phyloP scores from a whole-genome alignment of 2,797 vertebrate genomes.

The Girardinus metallicus region DNA sequence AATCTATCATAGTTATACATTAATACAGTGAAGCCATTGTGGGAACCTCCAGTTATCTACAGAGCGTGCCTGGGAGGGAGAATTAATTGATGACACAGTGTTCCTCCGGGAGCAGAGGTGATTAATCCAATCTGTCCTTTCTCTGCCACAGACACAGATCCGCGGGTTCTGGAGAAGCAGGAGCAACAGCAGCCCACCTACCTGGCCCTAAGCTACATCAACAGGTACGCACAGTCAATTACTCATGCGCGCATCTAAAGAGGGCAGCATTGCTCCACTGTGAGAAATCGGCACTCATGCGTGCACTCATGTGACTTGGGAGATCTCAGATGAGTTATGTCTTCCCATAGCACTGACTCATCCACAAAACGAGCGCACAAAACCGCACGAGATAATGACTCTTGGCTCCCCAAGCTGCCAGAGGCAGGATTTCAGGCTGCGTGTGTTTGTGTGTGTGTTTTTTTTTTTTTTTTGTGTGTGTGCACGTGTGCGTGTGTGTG shows the following conservation, averaged over 20 bases:
- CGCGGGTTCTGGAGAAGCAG: conserved; percentile 95
- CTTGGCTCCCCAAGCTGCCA: conserved; percentile 36
- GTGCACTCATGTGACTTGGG: conserved; percentile 46
- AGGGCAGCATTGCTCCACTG: conserved; percentile 66
- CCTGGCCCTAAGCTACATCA: conserved; percentile 96
- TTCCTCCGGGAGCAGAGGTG: conserved; percentile 30
- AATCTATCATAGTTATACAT: conserved; percentile 5
- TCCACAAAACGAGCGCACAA: conserved; percentile 42
- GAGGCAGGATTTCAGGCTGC: conserved; percentile 29
- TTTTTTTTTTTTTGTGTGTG: not conserved
- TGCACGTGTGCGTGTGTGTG: conserved; percentile 27
- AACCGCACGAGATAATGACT: conserved; percentile 63
- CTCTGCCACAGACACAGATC: conserved; percentile 90
- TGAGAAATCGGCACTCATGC: conserved; percentile 1
- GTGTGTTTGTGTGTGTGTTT: conserved; percentile 37
- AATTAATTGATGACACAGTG: conserved; percentile 57
- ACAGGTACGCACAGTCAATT: conserved; percentile 82
- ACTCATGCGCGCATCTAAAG: conserved; percentile 37
- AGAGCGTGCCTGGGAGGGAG: conserved; percentile 55
- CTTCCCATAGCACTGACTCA: conserved; percentile 72
- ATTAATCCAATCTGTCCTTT: conserved; percentile 49
- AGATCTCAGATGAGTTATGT: conserved; percentile 53
- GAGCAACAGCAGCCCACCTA: conserved; percentile 97
- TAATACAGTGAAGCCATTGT: conserved; percentile 61
- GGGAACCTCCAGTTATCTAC: conserved; percentile 51